Evolutionary conservation across 1,140 invertebrate species (phyloP).

Genomic region (Drosophila bocki): DNA sequence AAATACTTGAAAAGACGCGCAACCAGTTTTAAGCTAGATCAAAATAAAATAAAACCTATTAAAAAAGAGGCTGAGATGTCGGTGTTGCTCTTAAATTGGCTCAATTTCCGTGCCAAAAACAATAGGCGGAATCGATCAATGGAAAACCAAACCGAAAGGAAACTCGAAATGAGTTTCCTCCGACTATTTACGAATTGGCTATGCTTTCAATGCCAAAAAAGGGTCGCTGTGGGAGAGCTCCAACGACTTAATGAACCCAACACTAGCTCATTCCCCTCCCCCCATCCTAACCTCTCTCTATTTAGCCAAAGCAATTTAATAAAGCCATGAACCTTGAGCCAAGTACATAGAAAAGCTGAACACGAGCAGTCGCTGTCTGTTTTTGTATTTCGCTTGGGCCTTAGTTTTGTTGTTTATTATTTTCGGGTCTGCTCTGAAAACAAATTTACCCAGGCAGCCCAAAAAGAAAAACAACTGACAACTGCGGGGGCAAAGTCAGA

Average conservation of each 20-base stretch:
- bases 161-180: constrained; percentile 45
- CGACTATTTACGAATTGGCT: constrained; percentile 67
- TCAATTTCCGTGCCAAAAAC: constrained; percentile 63
- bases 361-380: constrained; percentile 45
- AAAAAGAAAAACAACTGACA: constrained; percentile 46
- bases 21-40: constrained; percentile 38
- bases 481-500: constrained; percentile 41
- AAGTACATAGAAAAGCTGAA: constrained; percentile 66
- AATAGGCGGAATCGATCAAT: constrained; percentile 60
- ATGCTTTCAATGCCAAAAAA: constrained; percentile 74
- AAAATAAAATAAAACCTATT: not conserved
- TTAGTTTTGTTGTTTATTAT: constrained; percentile 51
- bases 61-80: constrained; percentile 13
- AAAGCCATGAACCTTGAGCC: constrained; percentile 79
- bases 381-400: constrained; percentile 15
- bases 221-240: constrained; percentile 64
- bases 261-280: not conserved
- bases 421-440: constrained; percentile 57
- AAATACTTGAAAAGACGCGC: constrained; percentile 29
- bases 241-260: constrained; percentile 53
- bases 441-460: constrained; percentile 42
- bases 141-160: constrained; percentile 31
- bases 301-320: constrained; percentile 77
- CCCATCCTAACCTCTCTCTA: not conserved
- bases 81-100: constrained; percentile 66